phyloP scores from a whole-genome alignment of 2,113 vertebrate genomes.

The Lophura nycthemera region DNA sequence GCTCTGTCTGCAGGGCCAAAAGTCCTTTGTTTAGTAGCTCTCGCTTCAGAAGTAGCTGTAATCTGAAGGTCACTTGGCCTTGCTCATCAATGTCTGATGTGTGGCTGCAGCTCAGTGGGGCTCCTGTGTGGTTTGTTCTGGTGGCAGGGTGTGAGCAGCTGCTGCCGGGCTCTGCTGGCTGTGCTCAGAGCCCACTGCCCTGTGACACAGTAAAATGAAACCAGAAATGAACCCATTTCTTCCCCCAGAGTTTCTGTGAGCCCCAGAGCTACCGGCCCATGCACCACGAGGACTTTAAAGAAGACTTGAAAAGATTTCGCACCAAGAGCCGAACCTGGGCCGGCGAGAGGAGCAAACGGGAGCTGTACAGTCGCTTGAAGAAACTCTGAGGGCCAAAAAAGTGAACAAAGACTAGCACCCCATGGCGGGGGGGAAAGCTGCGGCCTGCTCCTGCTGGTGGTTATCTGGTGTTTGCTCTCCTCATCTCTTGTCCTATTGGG shows the following conservation, averaged over 20 bases:
- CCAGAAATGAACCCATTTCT: not conserved
- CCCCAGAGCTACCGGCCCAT: conserved; percentile 93
- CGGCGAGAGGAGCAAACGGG: conserved; percentile 93
- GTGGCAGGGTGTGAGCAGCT: rapidly evolving
- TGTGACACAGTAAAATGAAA: rapidly evolving
- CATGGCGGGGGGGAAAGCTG: not conserved
- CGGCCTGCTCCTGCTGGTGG: not conserved
- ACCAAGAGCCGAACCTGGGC: conserved; percentile 95
- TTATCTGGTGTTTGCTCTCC: not conserved
- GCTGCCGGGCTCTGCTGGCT: not conserved
- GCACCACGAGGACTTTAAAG: conserved; percentile 94
- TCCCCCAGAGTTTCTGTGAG: conserved; percentile 86
- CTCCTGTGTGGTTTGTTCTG: rapidly evolving
- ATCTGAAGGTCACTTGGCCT: rapidly evolving
- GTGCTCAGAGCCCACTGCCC: rapidly evolving
- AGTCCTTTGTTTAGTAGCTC: rapidly evolving
- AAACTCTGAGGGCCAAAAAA: conserved; percentile 80
- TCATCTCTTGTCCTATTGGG: not conserved
- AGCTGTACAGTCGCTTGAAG: conserved; percentile 94
- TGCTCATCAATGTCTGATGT: rapidly evolving
- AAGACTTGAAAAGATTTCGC: conserved; percentile 90
- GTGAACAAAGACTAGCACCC: not conserved
- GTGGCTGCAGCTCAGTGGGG: not conserved
- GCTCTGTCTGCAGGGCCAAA: rapidly evolving
- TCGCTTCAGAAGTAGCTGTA: not conserved